Conservation (phyloP, 2,888 invertebrate genomes). For the Perithous albicinctus region DNA sequence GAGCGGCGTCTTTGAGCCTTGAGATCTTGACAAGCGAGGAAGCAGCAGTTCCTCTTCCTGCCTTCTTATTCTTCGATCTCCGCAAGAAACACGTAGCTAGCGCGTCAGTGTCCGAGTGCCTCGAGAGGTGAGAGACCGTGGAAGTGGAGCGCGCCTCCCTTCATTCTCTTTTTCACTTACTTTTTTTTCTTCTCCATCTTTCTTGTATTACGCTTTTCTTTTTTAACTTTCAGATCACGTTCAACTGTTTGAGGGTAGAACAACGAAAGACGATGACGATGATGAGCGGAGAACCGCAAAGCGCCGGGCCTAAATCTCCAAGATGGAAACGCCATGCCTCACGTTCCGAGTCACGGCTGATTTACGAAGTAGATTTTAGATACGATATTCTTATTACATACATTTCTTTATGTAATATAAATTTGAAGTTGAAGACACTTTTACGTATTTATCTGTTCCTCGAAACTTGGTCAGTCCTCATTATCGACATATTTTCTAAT, state of each 20-base stretch:
- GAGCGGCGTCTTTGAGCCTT: conserved; percentile 31
- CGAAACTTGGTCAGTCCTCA: no score
- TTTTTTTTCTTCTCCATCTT: neutral
- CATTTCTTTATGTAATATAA: no score
- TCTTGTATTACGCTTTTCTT: neutral
- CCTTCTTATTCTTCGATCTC: conserved; percentile 31
- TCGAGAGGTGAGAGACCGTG: conserved; percentile 21
- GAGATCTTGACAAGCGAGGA: conserved; percentile 27
- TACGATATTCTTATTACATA: conserved; percentile 31
- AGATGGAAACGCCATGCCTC: conserved; percentile 2
- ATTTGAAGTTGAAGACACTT: no score
- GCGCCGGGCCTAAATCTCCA: conserved; percentile 19
- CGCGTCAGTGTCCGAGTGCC: conserved; percentile 12
- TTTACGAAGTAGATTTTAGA: conserved; percentile 51
- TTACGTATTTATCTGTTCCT: no score
- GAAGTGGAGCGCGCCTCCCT: conserved; percentile 26
- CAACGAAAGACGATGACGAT: conserved; percentile 27
- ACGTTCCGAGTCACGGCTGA: conserved; percentile 47
- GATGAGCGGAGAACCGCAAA: conserved; percentile 43
- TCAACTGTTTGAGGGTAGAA: conserved; percentile 20
- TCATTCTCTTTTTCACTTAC: conserved; percentile 1
- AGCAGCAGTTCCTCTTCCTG: conserved; percentile 39
- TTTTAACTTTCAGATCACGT: conserved; percentile 31
- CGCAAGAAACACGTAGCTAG: conserved; percentile 23
- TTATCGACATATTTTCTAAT: neutral